Evolutionary conservation across 2,888 invertebrate species (phyloP).

Genomic region (Glaucopsyche alexis): DNA sequence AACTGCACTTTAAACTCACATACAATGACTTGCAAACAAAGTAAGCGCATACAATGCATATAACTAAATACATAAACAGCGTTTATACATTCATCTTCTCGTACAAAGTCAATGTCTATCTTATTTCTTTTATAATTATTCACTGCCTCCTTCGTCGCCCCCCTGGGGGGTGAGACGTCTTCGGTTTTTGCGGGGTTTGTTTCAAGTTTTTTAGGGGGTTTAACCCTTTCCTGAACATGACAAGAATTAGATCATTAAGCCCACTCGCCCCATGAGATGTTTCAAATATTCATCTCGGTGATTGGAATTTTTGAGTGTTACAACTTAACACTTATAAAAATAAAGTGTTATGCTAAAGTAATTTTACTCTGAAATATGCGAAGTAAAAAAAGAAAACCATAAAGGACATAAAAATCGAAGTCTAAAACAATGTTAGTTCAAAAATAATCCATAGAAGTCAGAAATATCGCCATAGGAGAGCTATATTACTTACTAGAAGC

Average conservation of each 20-base stretch:
- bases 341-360: background rate
- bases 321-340: background rate
- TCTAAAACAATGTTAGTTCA: no score
- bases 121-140: constrained; percentile 81
- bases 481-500: no score
- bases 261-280: constrained; percentile 30
- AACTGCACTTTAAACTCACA: no score
- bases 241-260: constrained; percentile 80
- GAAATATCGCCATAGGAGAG: no score
- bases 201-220: constrained; percentile 79
- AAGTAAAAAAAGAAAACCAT: no score
- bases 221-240: constrained; percentile 80
- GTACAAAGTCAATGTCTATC: constrained; percentile 76
- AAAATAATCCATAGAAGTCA: no score
- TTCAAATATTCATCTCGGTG: constrained; percentile 20
- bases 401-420: no score
- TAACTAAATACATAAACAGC: constrained; percentile 74
- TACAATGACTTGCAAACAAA: no score
- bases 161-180: constrained; percentile 66
- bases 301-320: constrained; percentile 17
- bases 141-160: constrained; percentile 59
- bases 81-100: constrained; percentile 74
- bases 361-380: no score
- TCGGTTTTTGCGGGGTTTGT: constrained; percentile 80
- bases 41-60: constrained; percentile 43